Conservation (phyloP, 2,888 invertebrate genomes). For the Cantharis nigra region DNA sequence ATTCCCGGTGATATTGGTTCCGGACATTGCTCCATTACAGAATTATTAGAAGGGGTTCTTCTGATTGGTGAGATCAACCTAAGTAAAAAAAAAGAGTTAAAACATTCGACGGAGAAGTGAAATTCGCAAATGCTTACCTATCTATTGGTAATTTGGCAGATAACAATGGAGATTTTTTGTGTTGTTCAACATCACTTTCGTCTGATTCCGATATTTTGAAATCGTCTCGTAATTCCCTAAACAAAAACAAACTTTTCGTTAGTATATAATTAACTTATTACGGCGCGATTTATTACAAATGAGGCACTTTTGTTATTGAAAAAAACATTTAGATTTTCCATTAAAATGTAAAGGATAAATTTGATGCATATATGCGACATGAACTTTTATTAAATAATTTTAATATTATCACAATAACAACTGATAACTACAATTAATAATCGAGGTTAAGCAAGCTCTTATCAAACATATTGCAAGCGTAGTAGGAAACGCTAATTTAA, state of each 20-base stretch:
- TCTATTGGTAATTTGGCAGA: constrained; percentile 49
- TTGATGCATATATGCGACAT: not conserved
- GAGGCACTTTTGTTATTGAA: not conserved
- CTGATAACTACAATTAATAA: not conserved
- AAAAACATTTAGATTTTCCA: not conserved
- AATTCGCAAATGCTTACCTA: constrained; percentile 46
- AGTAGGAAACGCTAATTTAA: not conserved
- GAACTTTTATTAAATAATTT: not conserved
- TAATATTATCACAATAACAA: not conserved
- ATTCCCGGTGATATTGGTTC: constrained; percentile 57
- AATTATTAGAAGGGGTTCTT: constrained; percentile 57
- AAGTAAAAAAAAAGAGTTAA: constrained; percentile 12
- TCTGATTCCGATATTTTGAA: constrained; percentile 68
- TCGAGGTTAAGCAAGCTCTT: constrained; percentile 9
- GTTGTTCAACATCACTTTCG: constrained; percentile 74
- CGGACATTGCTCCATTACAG: constrained; percentile 40
- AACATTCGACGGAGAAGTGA: constrained; percentile 16
- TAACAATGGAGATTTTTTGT: constrained; percentile 37
- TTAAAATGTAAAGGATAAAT: not conserved
- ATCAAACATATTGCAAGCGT: not conserved
- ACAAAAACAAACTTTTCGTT: constrained; percentile 38
- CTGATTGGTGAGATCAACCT: constrained; percentile 61
- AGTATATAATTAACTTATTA: not conserved
- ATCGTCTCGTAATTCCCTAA: constrained; percentile 68
- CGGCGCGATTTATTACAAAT: not conserved